Percentiles rank a stretch among this genome's conserved stretches.
Conservation (phyloP, 2,113 vertebrate genomes). For the Ariopsis seemanni region DNA sequence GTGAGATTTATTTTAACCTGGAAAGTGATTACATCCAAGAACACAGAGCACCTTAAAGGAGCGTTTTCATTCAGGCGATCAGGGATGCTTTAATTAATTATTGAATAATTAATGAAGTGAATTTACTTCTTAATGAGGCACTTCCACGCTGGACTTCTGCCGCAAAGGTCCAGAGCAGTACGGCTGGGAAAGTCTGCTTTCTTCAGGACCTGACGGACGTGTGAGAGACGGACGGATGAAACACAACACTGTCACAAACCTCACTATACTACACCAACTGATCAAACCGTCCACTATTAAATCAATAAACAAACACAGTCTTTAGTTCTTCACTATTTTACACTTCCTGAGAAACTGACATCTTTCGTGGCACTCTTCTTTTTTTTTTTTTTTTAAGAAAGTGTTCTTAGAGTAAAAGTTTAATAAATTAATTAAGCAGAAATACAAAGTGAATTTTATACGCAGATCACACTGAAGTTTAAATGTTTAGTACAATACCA, state of each 20-base stretch:
- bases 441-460: too few relatives aligned
- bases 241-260: background rate
- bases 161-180: constrained; percentile 80
- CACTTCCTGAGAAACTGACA: too few relatives aligned
- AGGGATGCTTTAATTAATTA: background rate
- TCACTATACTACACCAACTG: too few relatives aligned
- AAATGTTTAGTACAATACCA: background rate
- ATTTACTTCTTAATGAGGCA: constrained; percentile 87
- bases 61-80: background rate
- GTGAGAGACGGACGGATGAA: background rate
- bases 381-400: background rate
- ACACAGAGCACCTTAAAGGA: fast-evolving
- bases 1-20: background rate
- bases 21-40: background rate
- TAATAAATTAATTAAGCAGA: background rate
- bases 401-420: background rate
- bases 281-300: too few relatives aligned
- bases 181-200: constrained; percentile 85
- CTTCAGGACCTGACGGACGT: constrained; percentile 80
- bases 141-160: constrained; percentile 79
- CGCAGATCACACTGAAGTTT: background rate
- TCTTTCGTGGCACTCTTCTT: too few relatives aligned
- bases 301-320: background rate
- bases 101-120: background rate
- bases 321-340: background rate